Conservation (phyloP, 2,888 invertebrate species). For the Thecophora atra region DNA sequence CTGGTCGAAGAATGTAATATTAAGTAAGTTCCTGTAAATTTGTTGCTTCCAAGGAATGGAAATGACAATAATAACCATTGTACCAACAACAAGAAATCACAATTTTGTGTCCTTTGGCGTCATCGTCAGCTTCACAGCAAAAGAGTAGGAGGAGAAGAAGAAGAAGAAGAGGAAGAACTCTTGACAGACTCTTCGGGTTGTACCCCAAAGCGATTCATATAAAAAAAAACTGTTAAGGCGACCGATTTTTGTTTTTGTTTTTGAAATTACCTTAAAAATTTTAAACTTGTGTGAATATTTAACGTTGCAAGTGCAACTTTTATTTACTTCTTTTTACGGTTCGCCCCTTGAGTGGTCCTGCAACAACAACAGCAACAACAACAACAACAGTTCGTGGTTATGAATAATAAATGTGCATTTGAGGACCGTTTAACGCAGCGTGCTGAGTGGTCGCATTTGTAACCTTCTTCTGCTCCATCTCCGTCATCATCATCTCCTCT, state of each 20-base stretch:
- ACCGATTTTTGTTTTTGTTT: conserved; percentile 8
- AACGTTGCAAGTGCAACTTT: conserved; percentile 36
- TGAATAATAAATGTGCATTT: conserved; percentile 60
- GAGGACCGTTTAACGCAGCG: conserved; percentile 54
- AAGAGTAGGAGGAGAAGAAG: conserved; percentile 48
- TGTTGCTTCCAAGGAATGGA: too few species aligned
- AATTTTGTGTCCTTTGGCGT: too few species aligned
- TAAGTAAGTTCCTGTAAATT: too few species aligned
- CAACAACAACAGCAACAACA: too few species aligned
- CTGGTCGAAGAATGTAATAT: too few species aligned
- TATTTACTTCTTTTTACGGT: conserved; percentile 40
- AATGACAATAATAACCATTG: conserved; percentile 19
- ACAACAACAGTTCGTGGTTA: conserved; percentile 49
- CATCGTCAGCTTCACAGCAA: conserved; percentile 40
- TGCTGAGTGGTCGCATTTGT: conserved; percentile 38
- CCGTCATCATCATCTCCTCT: not conserved
- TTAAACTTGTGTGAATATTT: conserved; percentile 33
- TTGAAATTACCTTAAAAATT: conserved; percentile 30
- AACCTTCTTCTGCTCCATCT: conserved; percentile 16
- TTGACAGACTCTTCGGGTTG: conserved; percentile 26
- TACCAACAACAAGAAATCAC: not conserved
- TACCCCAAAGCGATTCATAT: conserved; percentile 26
- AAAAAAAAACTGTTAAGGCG: not conserved
- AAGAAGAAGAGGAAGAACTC: conserved; percentile 50
- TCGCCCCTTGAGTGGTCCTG: conserved; percentile 57